Evolutionary conservation across 2,797 vertebrate genomes (phyloP), one percentile per base, ranked within the genome.

Genomic region (Microchirus variegatus): DNA sequence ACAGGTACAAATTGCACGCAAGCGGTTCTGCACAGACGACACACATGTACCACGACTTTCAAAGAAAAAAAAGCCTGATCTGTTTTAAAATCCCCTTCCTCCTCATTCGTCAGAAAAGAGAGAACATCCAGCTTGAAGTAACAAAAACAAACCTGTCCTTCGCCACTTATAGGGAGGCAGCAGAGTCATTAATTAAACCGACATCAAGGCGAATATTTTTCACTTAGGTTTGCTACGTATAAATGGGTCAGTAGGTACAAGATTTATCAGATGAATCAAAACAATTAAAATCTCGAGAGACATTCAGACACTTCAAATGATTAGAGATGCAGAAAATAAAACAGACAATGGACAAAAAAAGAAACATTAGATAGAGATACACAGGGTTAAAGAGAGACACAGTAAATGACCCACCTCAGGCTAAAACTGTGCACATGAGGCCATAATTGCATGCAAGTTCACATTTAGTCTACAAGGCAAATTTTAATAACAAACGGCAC

Each of bases 351-450:
- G 66, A 59, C 50, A 38, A 77, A 69, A 63, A 0, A 70, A 14
- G 44, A 75, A 57, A 63, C 12, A 46, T 3, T 11, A 17, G 10
- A 56, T 38, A 43, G 65, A 67, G 13, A 57, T 17, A 65, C 36
- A 56, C 17, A n/a, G 5, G 42, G 66, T 51, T 52, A 31, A 26
- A 66, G 46, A 51, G 10, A 47, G 19, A 42, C 6, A 74, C 36
- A 55, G 16, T 38, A 57, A 43, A 78, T 37, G 15, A 59, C 55
- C 40, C 64, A 70, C 40, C 38, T 67, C 46, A 57, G 71, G 67
- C 81, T 80, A 84, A 65, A 83, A 84, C 87, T 82, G 75, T 75
- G 70, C 38, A 15, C 36, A 41, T 59, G 8, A 56, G 53, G 63
- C 55, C 13, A 57, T 47, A 12, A 19, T 18, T 60, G 26, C 15